Conservation (phyloP, 2,113 vertebrate species). For the Oenanthe melanoleuca region DNA sequence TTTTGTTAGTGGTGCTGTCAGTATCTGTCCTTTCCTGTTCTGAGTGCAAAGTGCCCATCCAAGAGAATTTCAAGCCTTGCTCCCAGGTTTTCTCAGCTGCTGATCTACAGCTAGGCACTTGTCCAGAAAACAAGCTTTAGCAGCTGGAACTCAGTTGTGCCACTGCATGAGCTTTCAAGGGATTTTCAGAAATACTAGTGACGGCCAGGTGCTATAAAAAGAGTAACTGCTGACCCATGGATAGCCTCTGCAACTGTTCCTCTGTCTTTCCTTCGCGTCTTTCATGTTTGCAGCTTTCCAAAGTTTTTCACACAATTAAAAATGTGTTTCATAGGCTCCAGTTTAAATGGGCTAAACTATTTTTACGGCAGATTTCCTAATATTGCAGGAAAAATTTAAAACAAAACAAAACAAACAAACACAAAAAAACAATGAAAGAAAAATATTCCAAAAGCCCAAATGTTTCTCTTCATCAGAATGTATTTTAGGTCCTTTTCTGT, state of each 20-base stretch:
- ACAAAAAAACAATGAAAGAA: background rate
- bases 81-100: background rate
- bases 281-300: background rate
- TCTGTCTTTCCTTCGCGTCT: background rate
- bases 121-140: background rate
- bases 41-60: background rate
- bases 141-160: background rate
- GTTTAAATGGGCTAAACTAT: background rate
- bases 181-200: background rate
- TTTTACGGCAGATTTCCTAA: background rate
- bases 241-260: background rate
- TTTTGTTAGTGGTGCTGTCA: background rate
- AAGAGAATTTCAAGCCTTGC: background rate
- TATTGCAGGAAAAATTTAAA: background rate
- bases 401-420: background rate
- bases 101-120: background rate
- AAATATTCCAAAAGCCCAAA: background rate
- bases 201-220: background rate
- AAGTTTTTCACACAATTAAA: background rate
- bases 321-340: background rate
- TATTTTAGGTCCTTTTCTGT: background rate
- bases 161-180: background rate
- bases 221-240: background rate
- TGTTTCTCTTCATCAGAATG: background rate
- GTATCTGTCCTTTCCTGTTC: background rate